These are phyloP conservation scores for Carcina quercana DNA, from an alignment of 2,888 invertebrate species.

Conservation along the genomic window DNA sequence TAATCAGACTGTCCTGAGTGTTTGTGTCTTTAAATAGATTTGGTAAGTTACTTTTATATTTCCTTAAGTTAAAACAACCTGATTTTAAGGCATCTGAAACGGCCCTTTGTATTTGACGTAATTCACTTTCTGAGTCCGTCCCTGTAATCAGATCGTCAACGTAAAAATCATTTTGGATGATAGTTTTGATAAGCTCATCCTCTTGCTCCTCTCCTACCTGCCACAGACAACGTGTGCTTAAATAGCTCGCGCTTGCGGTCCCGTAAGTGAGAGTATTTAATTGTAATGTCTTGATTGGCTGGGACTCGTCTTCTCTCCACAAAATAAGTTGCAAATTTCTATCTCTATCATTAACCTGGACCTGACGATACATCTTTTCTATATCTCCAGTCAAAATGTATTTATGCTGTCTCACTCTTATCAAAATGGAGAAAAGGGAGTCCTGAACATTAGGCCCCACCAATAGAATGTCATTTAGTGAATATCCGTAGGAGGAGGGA, in stretches of 20 bases:
- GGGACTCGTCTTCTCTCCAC: constrained; percentile 23
- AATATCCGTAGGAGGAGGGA: constrained; percentile 18
- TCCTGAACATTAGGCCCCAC: constrained; percentile 26
- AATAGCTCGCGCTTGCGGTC: constrained; percentile 12
- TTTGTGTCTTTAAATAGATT: background rate
- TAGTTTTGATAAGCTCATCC: constrained; percentile 6
- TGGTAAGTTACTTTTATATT: constrained; percentile 15
- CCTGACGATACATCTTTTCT: constrained; percentile 22
- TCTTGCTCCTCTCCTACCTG: constrained; percentile 15
- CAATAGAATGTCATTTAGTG: constrained; percentile 30
- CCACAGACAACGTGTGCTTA: constrained; percentile 15
- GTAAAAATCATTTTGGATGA: constrained; percentile 17
- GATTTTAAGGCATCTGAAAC: constrained; percentile 5
- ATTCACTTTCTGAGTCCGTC: constrained; percentile 5
- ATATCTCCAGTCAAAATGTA: constrained; percentile 38
- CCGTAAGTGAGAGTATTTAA: constrained; percentile 19
- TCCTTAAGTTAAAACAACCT: constrained; percentile 14
- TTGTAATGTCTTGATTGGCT: constrained; percentile 4
- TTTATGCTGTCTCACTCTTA: constrained; percentile 23
- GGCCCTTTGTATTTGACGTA: constrained; percentile 9
- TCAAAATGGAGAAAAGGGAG: constrained; percentile 22
- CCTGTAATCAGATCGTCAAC: constrained; percentile 15
- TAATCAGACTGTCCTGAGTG: constrained; percentile 10
- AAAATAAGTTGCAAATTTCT: constrained; percentile 29
- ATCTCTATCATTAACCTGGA: constrained; percentile 4